These are phyloP conservation scores for Oreochromis spilurus DNA, from an alignment of 2,113 vertebrate species.

Conservation along the genomic window DNA sequence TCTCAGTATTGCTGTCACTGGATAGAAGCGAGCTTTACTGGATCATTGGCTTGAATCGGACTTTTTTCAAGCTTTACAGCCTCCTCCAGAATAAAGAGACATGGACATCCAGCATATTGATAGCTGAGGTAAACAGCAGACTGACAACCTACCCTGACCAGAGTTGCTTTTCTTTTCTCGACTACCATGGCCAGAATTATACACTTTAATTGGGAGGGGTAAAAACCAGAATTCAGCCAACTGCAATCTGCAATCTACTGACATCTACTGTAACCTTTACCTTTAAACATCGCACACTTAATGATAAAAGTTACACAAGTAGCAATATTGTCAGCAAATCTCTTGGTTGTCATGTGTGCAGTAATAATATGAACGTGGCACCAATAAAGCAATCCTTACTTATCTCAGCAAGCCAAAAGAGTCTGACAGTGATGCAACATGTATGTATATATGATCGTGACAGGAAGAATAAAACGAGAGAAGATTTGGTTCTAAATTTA, in stretches of 20 bases:
- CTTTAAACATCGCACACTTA: neutral
- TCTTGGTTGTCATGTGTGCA: neutral
- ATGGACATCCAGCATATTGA: neutral
- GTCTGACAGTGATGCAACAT: neutral
- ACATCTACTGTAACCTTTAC: neutral
- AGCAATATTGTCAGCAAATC: neutral
- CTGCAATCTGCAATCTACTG: neutral
- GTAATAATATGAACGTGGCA: neutral
- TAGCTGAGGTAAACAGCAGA: neutral
- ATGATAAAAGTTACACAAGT: neutral
- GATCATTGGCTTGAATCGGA: neutral
- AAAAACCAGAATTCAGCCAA: neutral
- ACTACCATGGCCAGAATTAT: neutral
- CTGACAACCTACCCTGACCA: neutral
- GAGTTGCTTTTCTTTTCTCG: neutral
- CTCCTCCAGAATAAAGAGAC: neutral
- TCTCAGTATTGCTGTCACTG: neutral
- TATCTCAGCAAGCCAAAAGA: neutral
- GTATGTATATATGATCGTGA: neutral
- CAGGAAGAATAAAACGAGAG: neutral
- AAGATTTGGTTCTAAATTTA: neutral
- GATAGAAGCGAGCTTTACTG: neutral
- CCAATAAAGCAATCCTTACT: neutral
- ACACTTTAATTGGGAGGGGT: neutral
- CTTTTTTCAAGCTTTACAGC: neutral